Percentiles rank a stretch among this genome's conserved stretches.
These are phyloP conservation scores for Erethizon dorsatum DNA, from an alignment of 2,797 vertebrate species.

Conservation along the genomic window DNA sequence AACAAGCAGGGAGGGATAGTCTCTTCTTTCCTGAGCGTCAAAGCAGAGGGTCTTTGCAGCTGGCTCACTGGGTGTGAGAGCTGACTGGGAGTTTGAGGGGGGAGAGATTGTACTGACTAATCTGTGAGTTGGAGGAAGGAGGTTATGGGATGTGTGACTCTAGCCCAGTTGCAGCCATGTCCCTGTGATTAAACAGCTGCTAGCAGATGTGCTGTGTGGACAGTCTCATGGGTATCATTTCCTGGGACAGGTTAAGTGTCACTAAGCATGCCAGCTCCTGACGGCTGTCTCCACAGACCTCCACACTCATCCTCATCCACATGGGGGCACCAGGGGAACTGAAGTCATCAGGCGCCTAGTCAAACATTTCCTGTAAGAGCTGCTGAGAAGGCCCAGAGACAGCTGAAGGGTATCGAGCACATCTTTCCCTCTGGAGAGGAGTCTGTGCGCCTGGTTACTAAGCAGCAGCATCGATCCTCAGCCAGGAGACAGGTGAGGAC, in stretches of 20 bases:
- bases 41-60: background rate
- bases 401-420: background rate
- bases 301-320: background rate
- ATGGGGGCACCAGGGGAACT: background rate
- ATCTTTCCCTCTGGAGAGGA: background rate
- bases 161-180: background rate
- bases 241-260: background rate
- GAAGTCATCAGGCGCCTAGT: background rate
- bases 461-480: background rate
- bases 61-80: background rate
- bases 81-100: background rate
- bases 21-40: background rate
- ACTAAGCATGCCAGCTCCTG: background rate
- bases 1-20: background rate
- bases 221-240: background rate
- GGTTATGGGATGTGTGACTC: background rate
- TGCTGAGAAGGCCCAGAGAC: background rate
- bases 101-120: rapidly evolving
- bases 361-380: background rate
- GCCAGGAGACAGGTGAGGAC: background rate
- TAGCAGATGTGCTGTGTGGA: background rate
- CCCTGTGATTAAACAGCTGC: background rate
- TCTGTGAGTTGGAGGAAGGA: background rate
- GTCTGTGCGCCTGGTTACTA: background rate
- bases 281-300: background rate